Evolutionary conservation across 2,888 invertebrate genomes (phyloP).

Genomic region (Oegoconia quadripuncta): DNA sequence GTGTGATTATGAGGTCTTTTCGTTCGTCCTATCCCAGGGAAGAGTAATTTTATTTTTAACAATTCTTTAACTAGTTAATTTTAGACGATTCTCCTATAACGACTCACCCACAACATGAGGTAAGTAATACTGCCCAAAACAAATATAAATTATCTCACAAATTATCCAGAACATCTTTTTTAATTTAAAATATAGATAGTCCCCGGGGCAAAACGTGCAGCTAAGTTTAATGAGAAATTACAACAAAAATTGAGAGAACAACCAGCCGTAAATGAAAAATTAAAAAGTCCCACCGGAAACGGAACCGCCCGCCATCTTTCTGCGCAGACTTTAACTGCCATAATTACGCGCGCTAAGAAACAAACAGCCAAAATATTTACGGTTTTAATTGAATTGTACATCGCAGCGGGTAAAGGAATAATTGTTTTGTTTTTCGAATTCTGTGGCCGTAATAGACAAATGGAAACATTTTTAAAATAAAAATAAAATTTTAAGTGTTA

Average conservation of each 20-base stretch:
- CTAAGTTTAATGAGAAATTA: constrained; percentile 70
- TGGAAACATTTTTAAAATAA: no score
- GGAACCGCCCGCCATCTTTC: constrained; percentile 63
- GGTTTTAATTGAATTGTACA: constrained; percentile 32
- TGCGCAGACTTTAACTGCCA: constrained; percentile 46
- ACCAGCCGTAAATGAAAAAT: constrained; percentile 67
- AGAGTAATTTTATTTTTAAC: no score
- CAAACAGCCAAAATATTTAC: constrained; percentile 40
- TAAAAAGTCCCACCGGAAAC: constrained; percentile 63
- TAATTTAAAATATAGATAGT: constrained; percentile 36
- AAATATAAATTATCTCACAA: constrained; percentile 35
- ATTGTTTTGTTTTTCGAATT: background rate
- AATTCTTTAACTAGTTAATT: no score
- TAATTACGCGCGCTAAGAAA: constrained; percentile 56
- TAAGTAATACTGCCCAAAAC: constrained; percentile 14
- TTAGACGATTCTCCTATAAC: no score
- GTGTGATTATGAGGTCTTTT: no score
- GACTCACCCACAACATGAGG: no score
- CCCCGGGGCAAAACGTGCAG: constrained; percentile 46
- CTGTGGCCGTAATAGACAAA: no score
- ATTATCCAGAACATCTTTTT: constrained; percentile 32
- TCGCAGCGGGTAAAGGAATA: background rate
- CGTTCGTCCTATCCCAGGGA: no score
- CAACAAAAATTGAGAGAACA: constrained; percentile 62
- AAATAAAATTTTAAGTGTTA: no score